Conservation (phyloP, 2,888 invertebrate species). For the Copidosoma aretas region DNA sequence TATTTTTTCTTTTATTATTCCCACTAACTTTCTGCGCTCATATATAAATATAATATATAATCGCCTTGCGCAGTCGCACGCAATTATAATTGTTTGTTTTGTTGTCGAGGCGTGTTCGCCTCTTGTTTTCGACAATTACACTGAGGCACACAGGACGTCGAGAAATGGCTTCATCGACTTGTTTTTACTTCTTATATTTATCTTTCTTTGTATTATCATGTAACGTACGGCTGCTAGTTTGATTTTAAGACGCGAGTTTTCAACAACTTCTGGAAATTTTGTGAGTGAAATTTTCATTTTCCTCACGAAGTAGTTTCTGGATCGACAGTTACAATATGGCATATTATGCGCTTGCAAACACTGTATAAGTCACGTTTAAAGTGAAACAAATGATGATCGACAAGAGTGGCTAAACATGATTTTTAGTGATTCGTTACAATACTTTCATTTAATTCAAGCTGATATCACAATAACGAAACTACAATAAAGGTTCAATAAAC, state of each 20-base stretch:
- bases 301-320: too few relatives aligned
- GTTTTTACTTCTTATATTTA: conserved; percentile 19
- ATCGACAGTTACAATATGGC: too few relatives aligned
- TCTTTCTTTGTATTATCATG: background rate
- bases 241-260: conserved; percentile 17
- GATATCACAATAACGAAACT: too few relatives aligned
- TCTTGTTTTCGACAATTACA: conserved; percentile 29
- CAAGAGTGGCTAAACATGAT: too few relatives aligned
- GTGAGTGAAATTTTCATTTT: conserved; percentile 15
- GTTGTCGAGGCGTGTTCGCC: conserved; percentile 21
- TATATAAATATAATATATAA: conserved; percentile 21
- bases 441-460: too few relatives aligned
- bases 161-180: conserved; percentile 39
- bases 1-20: conserved; percentile 14
- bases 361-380: too few relatives aligned
- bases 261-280: conserved; percentile 18
- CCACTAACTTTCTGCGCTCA: conserved; percentile 14
- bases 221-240: conserved; percentile 21
- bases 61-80: conserved; percentile 27
- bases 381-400: too few relatives aligned
- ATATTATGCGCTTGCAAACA: too few relatives aligned
- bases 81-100: conserved; percentile 17
- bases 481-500: too few relatives aligned
- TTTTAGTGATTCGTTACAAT: too few relatives aligned
- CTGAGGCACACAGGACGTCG: conserved; percentile 41